These are phyloP conservation scores for Galerucella pusilla DNA, from an alignment of 2,888 invertebrate genomes.

Conservation along the genomic window DNA sequence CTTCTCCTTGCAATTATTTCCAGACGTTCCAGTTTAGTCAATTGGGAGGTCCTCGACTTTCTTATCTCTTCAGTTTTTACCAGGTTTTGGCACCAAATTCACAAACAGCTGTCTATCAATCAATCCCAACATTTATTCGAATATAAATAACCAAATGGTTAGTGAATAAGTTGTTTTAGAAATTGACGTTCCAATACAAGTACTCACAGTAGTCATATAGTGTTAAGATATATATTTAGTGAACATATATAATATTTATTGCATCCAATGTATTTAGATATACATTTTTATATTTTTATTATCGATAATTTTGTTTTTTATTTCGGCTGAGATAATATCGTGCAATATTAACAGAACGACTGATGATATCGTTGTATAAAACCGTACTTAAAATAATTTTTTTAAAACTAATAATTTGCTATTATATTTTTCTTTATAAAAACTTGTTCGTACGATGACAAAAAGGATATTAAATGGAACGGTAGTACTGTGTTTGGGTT, in stretches of 20 bases:
- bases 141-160: too few species aligned
- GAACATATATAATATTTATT: conserved; percentile 65
- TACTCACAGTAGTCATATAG: conserved; percentile 46
- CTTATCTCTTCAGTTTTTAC: too few species aligned
- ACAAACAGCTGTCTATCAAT: too few species aligned
- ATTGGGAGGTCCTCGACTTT: too few species aligned
- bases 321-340: conserved; percentile 64
- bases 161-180: background rate
- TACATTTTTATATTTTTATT: conserved; percentile 49
- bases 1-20: too few species aligned
- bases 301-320: conserved; percentile 47
- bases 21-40: too few species aligned
- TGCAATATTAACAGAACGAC: conserved; percentile 66
- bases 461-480: conserved; percentile 5
- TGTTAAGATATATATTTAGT: conserved; percentile 62
- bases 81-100: too few species aligned
- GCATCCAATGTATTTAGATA: conserved; percentile 63
- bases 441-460: conserved; percentile 8
- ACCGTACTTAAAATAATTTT: conserved; percentile 50
- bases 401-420: conserved; percentile 45
- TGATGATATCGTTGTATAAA: conserved; percentile 60
- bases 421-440: conserved; percentile 4
- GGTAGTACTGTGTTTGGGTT: conserved; percentile 34
- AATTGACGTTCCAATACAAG: conserved; percentile 12
- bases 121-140: too few species aligned